These are phyloP conservation scores for Anticlea derivata DNA, from an alignment of 2,888 invertebrate genomes.

Conservation along the genomic window DNA sequence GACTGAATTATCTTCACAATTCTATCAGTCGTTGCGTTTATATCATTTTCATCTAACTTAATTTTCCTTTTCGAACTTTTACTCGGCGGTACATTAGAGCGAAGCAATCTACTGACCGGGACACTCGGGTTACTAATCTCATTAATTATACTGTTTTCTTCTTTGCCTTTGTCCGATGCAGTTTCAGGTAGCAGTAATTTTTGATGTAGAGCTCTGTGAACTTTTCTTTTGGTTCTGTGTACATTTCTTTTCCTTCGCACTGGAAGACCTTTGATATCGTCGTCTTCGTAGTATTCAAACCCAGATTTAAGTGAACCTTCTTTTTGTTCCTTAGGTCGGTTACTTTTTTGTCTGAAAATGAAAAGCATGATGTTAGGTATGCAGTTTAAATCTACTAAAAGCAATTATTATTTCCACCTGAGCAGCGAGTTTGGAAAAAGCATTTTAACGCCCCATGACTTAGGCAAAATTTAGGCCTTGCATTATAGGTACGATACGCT, in stretches of 20 bases:
- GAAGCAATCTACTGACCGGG: conserved; percentile 28
- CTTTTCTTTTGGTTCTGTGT: conserved; percentile 9
- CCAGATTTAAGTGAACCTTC: conserved; percentile 32
- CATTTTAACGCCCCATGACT: no score
- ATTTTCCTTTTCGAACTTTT: conserved; percentile 3
- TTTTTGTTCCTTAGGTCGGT: not conserved
- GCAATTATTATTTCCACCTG: no score
- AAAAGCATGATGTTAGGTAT: not conserved
- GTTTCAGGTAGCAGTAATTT: conserved; percentile 8
- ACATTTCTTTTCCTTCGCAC: conserved; percentile 52
- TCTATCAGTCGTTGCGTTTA: conserved; percentile 12
- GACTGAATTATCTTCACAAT: conserved; percentile 18
- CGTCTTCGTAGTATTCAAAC: conserved; percentile 65
- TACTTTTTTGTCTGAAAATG: conserved; percentile 12
- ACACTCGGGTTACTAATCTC: conserved; percentile 17
- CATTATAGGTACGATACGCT: no score
- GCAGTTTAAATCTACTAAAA: no score
- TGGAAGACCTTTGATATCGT: conserved; percentile 64
- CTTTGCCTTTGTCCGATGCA: conserved; percentile 15
- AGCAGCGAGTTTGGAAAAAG: no score
- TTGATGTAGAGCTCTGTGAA: conserved; percentile 8
- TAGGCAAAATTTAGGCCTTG: no score
- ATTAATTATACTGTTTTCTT: conserved; percentile 17
- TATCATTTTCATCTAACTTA: conserved; percentile 15
- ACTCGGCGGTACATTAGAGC: not conserved